Conservation (phyloP, 2,797 vertebrate genomes). For the Lacerta bilineata region DNA sequence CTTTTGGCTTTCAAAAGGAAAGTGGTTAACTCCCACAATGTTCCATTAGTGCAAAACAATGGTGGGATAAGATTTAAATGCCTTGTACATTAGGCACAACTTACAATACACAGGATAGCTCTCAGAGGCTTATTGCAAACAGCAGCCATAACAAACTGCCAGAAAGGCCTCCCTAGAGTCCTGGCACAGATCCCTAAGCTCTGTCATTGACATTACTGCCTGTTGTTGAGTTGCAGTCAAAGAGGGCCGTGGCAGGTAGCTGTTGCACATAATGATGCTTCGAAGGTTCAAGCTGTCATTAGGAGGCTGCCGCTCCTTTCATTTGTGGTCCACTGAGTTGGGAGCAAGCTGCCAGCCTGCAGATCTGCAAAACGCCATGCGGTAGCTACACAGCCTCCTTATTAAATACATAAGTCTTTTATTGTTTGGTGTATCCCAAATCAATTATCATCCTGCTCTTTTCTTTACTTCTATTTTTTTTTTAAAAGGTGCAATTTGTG, state of each 20-base stretch:
- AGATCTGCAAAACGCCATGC: not conserved
- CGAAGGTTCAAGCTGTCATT: not conserved
- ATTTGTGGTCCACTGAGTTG: accelerated
- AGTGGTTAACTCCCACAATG: constrained; percentile 20
- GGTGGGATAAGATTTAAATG: constrained; percentile 14
- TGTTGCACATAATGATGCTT: constrained; percentile 12
- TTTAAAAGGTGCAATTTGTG: not conserved
- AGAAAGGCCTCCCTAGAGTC: not conserved
- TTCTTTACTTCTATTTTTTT: not conserved
- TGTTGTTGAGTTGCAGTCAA: not conserved
- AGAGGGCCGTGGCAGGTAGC: constrained; percentile 5
- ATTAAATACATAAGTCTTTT: not conserved
- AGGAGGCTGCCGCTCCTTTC: not conserved
- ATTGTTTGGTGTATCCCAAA: not conserved
- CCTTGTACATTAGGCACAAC: constrained; percentile 3
- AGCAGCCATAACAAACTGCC: constrained; percentile 23
- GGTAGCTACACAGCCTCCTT: accelerated
- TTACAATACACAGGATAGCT: constrained; percentile 8
- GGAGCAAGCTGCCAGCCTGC: not conserved
- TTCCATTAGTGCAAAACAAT: constrained; percentile 16
- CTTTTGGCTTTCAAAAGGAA: constrained; percentile 11
- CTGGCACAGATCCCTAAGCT: constrained; percentile 2
- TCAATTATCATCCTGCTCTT: constrained; percentile 16
- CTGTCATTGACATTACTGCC: constrained; percentile 13
- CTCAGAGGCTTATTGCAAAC: constrained; percentile 23